Conservation (phyloP, 2,113 vertebrate species). For the Heterotilapia buettikoferi region DNA sequence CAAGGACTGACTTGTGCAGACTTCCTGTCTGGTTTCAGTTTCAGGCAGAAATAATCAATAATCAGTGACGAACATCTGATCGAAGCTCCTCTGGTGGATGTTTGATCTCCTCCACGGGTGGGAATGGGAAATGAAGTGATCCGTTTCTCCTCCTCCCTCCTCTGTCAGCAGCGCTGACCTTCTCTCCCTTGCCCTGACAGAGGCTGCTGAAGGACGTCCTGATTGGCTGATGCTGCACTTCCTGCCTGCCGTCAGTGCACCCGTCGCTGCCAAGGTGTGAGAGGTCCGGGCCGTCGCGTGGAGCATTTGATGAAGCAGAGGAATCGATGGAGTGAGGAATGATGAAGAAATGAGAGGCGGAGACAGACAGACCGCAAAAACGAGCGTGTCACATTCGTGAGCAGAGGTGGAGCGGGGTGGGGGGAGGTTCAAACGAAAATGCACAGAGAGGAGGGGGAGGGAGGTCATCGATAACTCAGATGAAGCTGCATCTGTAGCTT, state of each 20-base stretch:
- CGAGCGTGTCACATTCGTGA: slow-evolving; percentile 57
- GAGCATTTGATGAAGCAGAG: slow-evolving; percentile 77
- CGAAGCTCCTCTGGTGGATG: not conserved
- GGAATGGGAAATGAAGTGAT: slow-evolving; percentile 56
- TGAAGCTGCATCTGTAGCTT: not conserved
- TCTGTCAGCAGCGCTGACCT: slow-evolving; percentile 68
- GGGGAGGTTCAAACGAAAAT: not conserved
- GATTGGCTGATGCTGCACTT: slow-evolving; percentile 74
- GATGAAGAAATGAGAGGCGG: slow-evolving; percentile 81
- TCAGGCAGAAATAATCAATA: not conserved
- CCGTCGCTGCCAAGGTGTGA: slow-evolving; percentile 66
- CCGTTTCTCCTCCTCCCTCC: slow-evolving; percentile 10
- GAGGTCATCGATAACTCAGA: slow-evolving; percentile 47
- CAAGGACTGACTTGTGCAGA: not conserved
- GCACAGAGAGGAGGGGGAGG: slow-evolving; percentile 7
- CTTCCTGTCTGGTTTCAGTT: not conserved
- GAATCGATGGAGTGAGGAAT: slow-evolving; percentile 89
- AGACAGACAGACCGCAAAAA: slow-evolving; percentile 65
- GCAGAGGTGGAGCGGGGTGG: not conserved
- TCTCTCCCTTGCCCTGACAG: slow-evolving; percentile 32
- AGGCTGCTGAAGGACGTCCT: slow-evolving; percentile 54
- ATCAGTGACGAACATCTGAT: not conserved
- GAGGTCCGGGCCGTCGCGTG: slow-evolving; percentile 47
- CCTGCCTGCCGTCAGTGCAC: slow-evolving; percentile 51
- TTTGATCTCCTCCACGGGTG: slow-evolving; percentile 28